Evolutionary conservation across 2,797 vertebrate species (phyloP).

Genomic region (Ibycter americanus): DNA sequence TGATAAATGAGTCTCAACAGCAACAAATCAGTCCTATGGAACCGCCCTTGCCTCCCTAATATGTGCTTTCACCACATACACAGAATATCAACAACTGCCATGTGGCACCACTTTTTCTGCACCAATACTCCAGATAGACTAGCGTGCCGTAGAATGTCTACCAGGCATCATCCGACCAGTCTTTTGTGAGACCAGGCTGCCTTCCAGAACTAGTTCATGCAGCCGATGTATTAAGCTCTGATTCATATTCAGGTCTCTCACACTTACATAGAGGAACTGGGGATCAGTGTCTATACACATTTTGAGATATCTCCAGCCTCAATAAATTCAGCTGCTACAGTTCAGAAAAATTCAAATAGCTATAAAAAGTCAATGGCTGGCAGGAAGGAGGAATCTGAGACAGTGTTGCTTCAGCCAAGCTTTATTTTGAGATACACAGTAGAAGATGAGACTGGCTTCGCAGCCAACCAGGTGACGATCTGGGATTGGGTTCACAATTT

Average conservation of each 20-base stretch:
- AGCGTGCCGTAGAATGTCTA: rapidly evolving
- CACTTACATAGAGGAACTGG: not conserved
- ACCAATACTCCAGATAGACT: rapidly evolving
- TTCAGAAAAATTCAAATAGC: not conserved
- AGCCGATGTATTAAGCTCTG: not conserved
- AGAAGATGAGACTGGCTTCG: not conserved
- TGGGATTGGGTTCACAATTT: not conserved
- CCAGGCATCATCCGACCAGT: not conserved
- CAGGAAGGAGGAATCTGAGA: not conserved
- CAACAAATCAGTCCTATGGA: conserved; percentile 64
- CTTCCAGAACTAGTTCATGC: not conserved
- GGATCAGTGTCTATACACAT: not conserved
- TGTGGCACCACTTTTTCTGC: not conserved
- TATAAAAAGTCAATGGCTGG: not conserved
- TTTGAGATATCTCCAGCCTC: not conserved
- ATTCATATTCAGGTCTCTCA: not conserved
- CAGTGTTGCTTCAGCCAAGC: not conserved
- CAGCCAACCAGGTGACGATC: not conserved
- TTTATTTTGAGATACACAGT: not conserved
- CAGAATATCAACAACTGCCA: conserved; percentile 6
- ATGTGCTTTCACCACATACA: not conserved
- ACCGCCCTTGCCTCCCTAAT: conserved; percentile 20
- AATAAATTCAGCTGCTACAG: not conserved
- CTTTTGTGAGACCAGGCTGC: not conserved
- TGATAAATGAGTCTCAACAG: conserved; percentile 60